Conservation (phyloP, 2,888 invertebrate genomes). For the Chrysodeixis includens region DNA sequence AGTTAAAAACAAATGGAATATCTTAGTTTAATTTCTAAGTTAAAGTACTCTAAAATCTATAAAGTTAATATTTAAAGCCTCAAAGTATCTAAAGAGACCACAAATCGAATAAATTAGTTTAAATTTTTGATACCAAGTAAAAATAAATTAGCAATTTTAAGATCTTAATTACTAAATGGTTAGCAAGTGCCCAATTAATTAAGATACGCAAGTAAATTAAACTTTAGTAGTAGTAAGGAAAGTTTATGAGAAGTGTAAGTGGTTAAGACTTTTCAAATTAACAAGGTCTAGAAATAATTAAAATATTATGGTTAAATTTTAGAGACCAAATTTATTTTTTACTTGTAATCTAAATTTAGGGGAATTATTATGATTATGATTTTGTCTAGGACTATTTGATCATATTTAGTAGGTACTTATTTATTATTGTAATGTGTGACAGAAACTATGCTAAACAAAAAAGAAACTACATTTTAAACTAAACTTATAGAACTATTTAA, state of each 20-base stretch:
- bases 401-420: no score
- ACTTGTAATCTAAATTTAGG: no score
- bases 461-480: no score
- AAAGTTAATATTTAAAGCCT: not conserved
- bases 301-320: not conserved
- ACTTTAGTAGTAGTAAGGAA: not conserved
- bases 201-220: slow-evolving; percentile 9
- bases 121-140: slow-evolving; percentile 5
- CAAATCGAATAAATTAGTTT: not conserved
- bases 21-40: no score
- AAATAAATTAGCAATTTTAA: slow-evolving; percentile 28
- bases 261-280: not conserved
- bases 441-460: no score
- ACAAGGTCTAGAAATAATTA: not conserved
- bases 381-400: no score
- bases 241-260: slow-evolving; percentile 13
- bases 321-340: no score
- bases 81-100: not conserved
- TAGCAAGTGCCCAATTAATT: slow-evolving; percentile 15
- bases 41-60: no score
- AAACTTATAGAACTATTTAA: no score
- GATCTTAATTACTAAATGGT: slow-evolving; percentile 11
- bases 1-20: no score
- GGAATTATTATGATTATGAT: no score
- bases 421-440: no score